Percentiles rank a stretch among this genome's conserved stretches.
These are phyloP conservation scores for Actinostola sp. DNA, from an alignment of 92 coral and sea anemone species.

Conservation along the genomic window DNA sequence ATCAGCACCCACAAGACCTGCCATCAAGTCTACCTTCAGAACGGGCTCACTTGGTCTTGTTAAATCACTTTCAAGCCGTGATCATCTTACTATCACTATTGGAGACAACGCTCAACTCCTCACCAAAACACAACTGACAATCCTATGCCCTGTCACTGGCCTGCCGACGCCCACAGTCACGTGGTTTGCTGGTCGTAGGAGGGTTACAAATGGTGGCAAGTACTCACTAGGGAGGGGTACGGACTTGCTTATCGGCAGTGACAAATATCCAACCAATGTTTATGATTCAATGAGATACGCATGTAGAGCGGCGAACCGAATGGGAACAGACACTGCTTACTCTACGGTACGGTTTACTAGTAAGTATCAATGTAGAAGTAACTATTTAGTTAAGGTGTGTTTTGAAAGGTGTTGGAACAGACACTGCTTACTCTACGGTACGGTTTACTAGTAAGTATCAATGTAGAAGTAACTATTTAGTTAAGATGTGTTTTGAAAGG, in stretches of 20 bases:
- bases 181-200: slow-evolving; percentile 58
- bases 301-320: slow-evolving; percentile 57
- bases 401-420: no score
- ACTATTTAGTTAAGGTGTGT: no score
- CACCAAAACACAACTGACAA: slow-evolving; percentile 66
- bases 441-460: slow-evolving; percentile 55
- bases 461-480: no score
- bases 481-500: no score
- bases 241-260: slow-evolving; percentile 44
- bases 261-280: slow-evolving; percentile 15
- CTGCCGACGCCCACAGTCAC: slow-evolving; percentile 68
- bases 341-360: slow-evolving; percentile 53
- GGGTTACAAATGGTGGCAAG: slow-evolving; percentile 34
- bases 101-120: slow-evolving; percentile 68
- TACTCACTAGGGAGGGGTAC: slow-evolving; percentile 39
- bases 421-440: slow-evolving; percentile 53
- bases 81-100: slow-evolving; percentile 56
- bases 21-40: slow-evolving; percentile 51
- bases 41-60: slow-evolving; percentile 68
- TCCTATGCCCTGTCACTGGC: slow-evolving; percentile 66
- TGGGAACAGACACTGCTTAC: slow-evolving; percentile 60
- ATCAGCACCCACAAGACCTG: slow-evolving; percentile 28
- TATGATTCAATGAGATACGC: slow-evolving; percentile 60
- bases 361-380: no score
- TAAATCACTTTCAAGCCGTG: slow-evolving; percentile 50